phyloP scores from a whole-genome alignment of 2,797 vertebrate species.

The Gobionotothen gibberifrons region DNA sequence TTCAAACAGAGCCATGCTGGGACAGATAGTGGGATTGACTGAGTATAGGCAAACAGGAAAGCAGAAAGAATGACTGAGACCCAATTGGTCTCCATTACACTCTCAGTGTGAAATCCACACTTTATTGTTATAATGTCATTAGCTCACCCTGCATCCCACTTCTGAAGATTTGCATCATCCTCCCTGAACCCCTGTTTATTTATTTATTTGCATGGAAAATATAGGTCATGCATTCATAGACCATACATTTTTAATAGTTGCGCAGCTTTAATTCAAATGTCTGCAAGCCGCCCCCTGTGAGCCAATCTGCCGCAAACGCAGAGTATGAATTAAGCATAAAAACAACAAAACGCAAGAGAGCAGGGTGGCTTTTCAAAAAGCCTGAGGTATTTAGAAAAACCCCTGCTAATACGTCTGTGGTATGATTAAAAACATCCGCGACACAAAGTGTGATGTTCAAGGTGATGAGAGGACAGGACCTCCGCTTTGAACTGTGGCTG shows the following conservation, averaged over 20 bases:
- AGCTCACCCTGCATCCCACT: slow-evolving; percentile 75
- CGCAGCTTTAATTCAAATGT: slow-evolving; percentile 80
- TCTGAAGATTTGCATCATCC: slow-evolving; percentile 76
- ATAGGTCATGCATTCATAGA: slow-evolving; percentile 84
- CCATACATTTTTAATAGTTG: slow-evolving; percentile 84
- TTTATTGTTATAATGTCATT: slow-evolving; percentile 76
- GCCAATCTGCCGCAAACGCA: slow-evolving; percentile 54
- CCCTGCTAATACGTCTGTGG: slow-evolving; percentile 40
- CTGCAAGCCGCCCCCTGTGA: slow-evolving; percentile 66
- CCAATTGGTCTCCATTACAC: slow-evolving; percentile 67
- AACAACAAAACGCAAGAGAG: slow-evolving; percentile 35
- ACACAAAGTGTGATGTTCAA: slow-evolving; percentile 42
- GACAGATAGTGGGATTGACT: slow-evolving; percentile 49
- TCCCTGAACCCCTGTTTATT: slow-evolving; percentile 75
- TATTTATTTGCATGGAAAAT: slow-evolving; percentile 84
- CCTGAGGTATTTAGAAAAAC: slow-evolving; percentile 48
- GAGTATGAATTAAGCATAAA: slow-evolving; percentile 59
- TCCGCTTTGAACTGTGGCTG: slow-evolving; percentile 5
- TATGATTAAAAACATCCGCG: slow-evolving; percentile 44
- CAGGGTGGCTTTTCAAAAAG: slow-evolving; percentile 41
- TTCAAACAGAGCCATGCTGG: slow-evolving; percentile 57
- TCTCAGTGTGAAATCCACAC: slow-evolving; percentile 66
- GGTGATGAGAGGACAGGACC: slow-evolving; percentile 40
- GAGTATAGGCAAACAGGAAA: slow-evolving; percentile 36
- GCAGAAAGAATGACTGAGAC: slow-evolving; percentile 40